Conservation (phyloP, 2,113 vertebrate genomes). For the Sinocyclocheilus anshuiensis region DNA sequence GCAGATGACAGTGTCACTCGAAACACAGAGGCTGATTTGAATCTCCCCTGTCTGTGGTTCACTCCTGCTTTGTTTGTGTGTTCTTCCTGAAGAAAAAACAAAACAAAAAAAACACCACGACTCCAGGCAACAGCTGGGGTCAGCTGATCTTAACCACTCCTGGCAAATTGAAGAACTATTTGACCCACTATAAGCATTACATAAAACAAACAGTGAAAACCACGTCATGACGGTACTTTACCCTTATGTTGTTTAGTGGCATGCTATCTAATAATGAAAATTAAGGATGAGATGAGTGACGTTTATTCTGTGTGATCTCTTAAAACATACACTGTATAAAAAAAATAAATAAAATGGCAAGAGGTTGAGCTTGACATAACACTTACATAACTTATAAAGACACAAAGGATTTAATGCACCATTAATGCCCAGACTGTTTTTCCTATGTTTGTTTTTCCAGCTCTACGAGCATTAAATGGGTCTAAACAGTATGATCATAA, state of each 20-base stretch:
- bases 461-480: background rate
- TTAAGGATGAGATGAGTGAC: background rate
- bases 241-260: background rate
- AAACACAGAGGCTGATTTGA: slow-evolving; percentile 38
- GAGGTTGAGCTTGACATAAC: background rate
- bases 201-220: background rate
- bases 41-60: slow-evolving; percentile 21
- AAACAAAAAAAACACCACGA: background rate
- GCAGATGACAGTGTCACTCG: background rate
- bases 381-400: background rate
- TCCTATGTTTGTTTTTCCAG: background rate
- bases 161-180: background rate
- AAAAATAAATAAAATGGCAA: background rate
- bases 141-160: background rate
- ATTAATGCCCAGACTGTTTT: too few relatives aligned
- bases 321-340: background rate
- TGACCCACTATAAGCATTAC: background rate
- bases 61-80: slow-evolving; percentile 31
- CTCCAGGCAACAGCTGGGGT: background rate
- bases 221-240: background rate
- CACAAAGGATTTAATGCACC: too few relatives aligned
- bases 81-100: background rate
- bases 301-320: background rate
- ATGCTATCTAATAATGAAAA: background rate
- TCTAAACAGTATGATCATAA: background rate